Conservation (phyloP, 2,888 invertebrate genomes). For the Galeopsomyia nigrocyanea region DNA sequence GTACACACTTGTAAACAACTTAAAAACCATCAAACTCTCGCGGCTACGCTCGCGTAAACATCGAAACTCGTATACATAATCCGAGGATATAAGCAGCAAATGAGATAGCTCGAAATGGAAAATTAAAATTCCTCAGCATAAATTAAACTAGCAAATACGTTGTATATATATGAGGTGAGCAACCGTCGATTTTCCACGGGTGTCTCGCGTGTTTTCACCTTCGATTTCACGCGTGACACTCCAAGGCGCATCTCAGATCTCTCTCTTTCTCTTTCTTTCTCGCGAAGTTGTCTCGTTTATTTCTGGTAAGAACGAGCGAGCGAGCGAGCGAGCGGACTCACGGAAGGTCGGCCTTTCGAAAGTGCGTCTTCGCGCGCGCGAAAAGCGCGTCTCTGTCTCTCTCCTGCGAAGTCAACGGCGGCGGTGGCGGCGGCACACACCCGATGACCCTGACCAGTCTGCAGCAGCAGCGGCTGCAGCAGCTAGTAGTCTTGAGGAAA, state of each 20-base stretch:
- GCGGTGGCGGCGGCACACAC: not conserved
- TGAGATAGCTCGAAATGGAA: too few species aligned
- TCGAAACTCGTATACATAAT: too few species aligned
- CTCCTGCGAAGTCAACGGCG: too few species aligned
- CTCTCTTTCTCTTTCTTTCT: not conserved
- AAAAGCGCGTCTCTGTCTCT: not conserved
- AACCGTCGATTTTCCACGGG: too few species aligned
- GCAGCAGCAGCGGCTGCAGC: not conserved
- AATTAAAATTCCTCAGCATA: too few species aligned
- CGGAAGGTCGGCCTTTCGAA: conserved; percentile 31
- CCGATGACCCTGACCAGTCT: conserved; percentile 26
- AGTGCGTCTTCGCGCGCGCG: conserved; percentile 1
- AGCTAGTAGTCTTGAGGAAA: not conserved
- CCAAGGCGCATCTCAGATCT: not conserved
- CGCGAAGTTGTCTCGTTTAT: conserved; percentile 28
- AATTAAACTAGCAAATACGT: too few species aligned
- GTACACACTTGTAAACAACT: too few species aligned
- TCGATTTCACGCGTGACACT: conserved; percentile 5
- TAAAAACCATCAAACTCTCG: too few species aligned
- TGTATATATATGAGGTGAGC: too few species aligned
- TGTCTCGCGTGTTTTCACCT: conserved; percentile 10
- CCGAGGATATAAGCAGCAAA: too few species aligned
- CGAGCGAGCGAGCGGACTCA: not conserved
- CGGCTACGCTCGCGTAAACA: too few species aligned
- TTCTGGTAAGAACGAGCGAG: conserved; percentile 27